Conservation (phyloP, 2,888 invertebrate species). For the Athalia rosae region DNA sequence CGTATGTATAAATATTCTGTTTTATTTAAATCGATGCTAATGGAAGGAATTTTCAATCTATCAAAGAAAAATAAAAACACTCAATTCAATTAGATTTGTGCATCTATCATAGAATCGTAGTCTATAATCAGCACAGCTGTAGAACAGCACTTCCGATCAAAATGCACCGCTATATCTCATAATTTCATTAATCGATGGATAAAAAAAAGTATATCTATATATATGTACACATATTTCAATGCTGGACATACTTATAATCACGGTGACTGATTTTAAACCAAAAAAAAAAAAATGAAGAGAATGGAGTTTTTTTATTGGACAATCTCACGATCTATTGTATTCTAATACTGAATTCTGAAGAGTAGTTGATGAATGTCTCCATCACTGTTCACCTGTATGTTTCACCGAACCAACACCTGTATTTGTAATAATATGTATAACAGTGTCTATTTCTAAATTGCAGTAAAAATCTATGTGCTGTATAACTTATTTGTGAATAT, state of each 20-base stretch:
- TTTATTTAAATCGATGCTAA: slow-evolving; percentile 7
- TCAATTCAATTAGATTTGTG: slow-evolving; percentile 65
- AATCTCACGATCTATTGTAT: too few species aligned
- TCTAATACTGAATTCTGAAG: too few species aligned
- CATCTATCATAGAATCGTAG: slow-evolving; percentile 58
- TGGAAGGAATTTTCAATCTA: background rate
- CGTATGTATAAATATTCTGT: slow-evolving; percentile 22
- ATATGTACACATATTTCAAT: background rate
- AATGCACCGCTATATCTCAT: too few species aligned
- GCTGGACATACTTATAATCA: background rate
- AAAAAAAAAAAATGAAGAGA: too few species aligned
- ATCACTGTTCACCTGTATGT: background rate
- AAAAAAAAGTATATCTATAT: background rate
- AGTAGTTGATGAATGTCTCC: too few species aligned
- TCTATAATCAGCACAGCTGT: background rate
- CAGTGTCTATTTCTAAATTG: slow-evolving; percentile 17
- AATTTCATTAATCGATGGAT: too few species aligned
- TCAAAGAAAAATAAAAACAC: slow-evolving; percentile 59
- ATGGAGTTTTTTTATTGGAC: too few species aligned
- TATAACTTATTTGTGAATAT: slow-evolving; percentile 52
- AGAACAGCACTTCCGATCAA: background rate
- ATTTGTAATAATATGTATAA: slow-evolving; percentile 8
- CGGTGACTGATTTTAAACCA: too few species aligned
- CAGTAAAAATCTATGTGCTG: slow-evolving; percentile 44
- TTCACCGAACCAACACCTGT: background rate